Evolutionary conservation across 1,140 invertebrate species (phyloP), one percentile per base, ranked within the genome.

Genomic region (Philopotamus ludificatus): DNA sequence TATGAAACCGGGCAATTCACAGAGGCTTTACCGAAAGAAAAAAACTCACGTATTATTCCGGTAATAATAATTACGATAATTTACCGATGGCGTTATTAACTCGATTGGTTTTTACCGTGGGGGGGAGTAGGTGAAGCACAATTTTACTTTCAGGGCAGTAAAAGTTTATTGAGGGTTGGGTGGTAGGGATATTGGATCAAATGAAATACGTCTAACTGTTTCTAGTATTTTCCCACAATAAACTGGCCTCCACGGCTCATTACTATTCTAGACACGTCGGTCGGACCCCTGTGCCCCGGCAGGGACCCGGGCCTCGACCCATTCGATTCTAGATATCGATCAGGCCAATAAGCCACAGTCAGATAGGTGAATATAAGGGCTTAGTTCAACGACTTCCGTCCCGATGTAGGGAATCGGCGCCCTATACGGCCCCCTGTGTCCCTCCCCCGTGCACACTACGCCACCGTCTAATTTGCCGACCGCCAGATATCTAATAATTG

Each of bases 161-260:
- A 60, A 60, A 60, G 42, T 60, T 60, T 60, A 60, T 47, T 60
- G 23, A 42, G 2, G 16, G 4, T 1, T 39, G 3, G 1, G 57
- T 1, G 21, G 34, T 1, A 21, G 18, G 45, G 53, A 63, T 67
- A 67, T 67, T 67, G 66, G 66, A 63, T 67, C 53, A 63, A 60
- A 62, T 67, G 60, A 67, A 67, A 67, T 67, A 67, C 62, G 66
- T 57, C 44, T 63, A 63, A 66, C 65, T 66, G 59, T 66, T 66
- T 66, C 57, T 47, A 60, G 42, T 60, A 60, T 60, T 60, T 60
- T 60, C 57, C 59, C 58, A 62, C 65, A 57, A 63, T 67, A 67
- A 63, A 67, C 63, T 28, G 21, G 15, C 41, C 65, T 54, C 53
- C 47, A 41, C 45, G 65, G 50, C 66, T 67, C 39, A 49, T 67